Evolutionary conservation across 2,797 vertebrate genomes (phyloP), one percentile per base, ranked within the genome.

Genomic region (Melopsittacus undulatus): DNA sequence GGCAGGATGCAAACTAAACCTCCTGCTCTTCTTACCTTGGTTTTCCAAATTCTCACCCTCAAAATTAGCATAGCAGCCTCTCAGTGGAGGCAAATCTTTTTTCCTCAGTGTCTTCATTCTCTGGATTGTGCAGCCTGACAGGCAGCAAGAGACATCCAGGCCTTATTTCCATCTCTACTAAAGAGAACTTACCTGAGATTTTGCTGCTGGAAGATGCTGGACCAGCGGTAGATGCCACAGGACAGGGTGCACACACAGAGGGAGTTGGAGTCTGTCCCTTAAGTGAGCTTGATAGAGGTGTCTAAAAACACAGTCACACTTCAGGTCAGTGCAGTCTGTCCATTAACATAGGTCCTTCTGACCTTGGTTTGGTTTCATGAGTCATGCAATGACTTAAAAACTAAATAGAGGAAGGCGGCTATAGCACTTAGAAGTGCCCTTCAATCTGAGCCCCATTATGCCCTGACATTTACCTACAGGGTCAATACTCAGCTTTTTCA

Each of bases 171-270:
- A 82, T 2, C 43, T 62, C 75, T 68, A 70, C 9, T 42, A 19
- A 67, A 67, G 17, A 66, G 48, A 89, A 78, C 96, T 94, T 64
- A 98, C 98, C 98, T 67, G 96, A 88, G 59, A 54, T 59, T 94
- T 98, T 98, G 81, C 51, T 97, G 62, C 88, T 45, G 56, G 96
- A 70, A 19, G 96, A 87, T 4, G 94, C 4, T 10, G 89, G 94
- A 61, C 73, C 36, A 72, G 96, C 26, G 38, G 95, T 63, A 43
- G 95, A 62, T 27, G 64, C 32, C 67, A 88, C 0, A 18, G 92
- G 56, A 52, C 74, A 92, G 46, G 95, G 56, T 32, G 59, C 22
- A 83, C 95, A 74, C 16, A 75, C 24, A 27, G 97, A 84, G 10
- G 94, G 91, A 63, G 96, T 56, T 3, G 87, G 77, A 64, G 87